Evolutionary conservation across 2,888 invertebrate genomes (phyloP), one percentile per base, ranked within the genome.

Genomic region (Eupithecia vulgata): DNA sequence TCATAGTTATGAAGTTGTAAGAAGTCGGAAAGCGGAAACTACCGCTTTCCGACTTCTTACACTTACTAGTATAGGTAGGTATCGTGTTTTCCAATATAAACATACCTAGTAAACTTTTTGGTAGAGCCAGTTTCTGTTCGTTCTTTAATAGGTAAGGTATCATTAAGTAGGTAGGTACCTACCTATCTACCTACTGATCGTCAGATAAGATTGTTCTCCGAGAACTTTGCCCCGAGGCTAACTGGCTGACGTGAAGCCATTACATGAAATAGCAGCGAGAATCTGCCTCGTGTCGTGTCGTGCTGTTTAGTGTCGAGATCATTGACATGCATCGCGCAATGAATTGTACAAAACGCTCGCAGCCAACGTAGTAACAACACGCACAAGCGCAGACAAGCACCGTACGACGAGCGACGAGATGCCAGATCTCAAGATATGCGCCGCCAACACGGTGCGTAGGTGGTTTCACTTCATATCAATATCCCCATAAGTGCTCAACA

Each of bases 291-390:
- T 77, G 65, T 35, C 65, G 65, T 37, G 65, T 21, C 40, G 40
- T 21, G 80, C 78, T 76, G 80, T 76, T 66, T 75, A 77, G 80
- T 81, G 78, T 79, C 78, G 81, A 84, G 84, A 85, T 86, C 86
- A 84, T 85, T 86, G 85, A 86, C 85, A 83, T 85, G 83, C 79
- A 80, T 79, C 80, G 80, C 80, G 80, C 80, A 85, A 81, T 83
- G 81, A 81, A 81, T 83, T 82, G 83, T 83, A 82, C 81, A 81
- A 84, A 84, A 82, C 82, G 77, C 81, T 80, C 83, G 77, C 82
- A 80, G 80, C 81, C 82, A 81, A 81, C 78, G 79, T 79, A 80
- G 80, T 83, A 81, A 82, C 81, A 83, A 81, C 78, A 79, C 81
- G 80, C 77, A 85, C 82, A 82, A 79, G 82, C 78, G 78, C 80